These are phyloP conservation scores for Melanotaenia pygmaea DNA, from an alignment of 2,797 vertebrate species.

Conservation along the genomic window DNA sequence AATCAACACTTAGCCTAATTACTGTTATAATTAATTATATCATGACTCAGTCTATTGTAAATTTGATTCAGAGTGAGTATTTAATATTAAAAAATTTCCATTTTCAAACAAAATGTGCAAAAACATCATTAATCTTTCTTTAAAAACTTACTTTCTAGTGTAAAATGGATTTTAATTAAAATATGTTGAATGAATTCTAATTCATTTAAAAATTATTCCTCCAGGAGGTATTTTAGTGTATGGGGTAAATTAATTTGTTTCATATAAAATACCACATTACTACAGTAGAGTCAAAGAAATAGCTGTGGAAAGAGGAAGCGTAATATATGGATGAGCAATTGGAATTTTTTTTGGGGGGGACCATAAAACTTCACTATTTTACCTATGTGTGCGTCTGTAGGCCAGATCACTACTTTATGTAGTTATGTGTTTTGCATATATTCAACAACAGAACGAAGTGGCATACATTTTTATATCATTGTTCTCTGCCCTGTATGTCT, in stretches of 20 bases:
- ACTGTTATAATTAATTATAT: too few species aligned
- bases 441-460: neutral
- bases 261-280: neutral
- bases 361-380: neutral
- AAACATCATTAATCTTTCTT: neutral
- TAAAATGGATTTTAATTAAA: neutral
- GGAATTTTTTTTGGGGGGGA: too few species aligned
- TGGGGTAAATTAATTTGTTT: neutral
- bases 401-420: neutral
- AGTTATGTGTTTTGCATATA: neutral
- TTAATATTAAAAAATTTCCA: neutral
- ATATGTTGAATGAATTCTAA: neutral
- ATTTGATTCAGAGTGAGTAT: too few species aligned
- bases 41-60: too few species aligned
- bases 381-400: neutral
- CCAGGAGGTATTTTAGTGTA: neutral
- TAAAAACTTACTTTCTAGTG: neutral
- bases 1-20: too few species aligned
- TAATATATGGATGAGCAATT: neutral
- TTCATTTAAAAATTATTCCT: neutral
- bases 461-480: slow-evolving; percentile 10
- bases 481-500: slow-evolving; percentile 14
- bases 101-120: neutral
- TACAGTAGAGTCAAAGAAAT: neutral
- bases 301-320: too few species aligned